These are phyloP conservation scores for Nothocercus nigrocapillus DNA, from an alignment of 2,113 vertebrate genomes.

Conservation along the genomic window DNA sequence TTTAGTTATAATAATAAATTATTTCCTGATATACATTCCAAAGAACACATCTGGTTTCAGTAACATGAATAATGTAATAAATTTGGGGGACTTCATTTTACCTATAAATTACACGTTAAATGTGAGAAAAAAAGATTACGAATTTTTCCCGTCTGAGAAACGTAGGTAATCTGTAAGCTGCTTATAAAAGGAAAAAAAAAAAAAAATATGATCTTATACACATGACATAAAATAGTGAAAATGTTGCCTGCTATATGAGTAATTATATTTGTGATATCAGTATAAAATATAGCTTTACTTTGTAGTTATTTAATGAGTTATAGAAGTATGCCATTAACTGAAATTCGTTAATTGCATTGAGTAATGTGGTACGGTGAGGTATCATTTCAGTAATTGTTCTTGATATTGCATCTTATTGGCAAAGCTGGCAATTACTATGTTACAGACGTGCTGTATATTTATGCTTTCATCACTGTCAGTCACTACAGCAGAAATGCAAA, in stretches of 20 bases:
- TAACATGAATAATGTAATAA: not conserved
- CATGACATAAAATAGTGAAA: constrained; percentile 17
- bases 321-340: not conserved
- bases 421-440: not conserved
- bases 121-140: not conserved
- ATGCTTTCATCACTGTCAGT: not conserved
- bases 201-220: not conserved
- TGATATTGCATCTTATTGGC: not conserved
- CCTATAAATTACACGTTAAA: constrained; percentile 60
- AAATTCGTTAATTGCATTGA: not conserved
- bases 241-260: not conserved
- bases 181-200: constrained; percentile 12
- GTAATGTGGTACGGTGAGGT: not conserved
- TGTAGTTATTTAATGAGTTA: constrained; percentile 45
- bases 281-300: not conserved
- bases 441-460: not conserved
- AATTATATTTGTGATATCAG: constrained; percentile 24
- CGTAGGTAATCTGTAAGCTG: not conserved
- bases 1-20: constrained; percentile 55
- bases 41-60: not conserved
- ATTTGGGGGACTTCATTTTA: not conserved
- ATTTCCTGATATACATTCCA: not conserved
- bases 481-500: not conserved
- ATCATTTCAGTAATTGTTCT: not conserved
- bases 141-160: not conserved